Percentiles rank a stretch among this genome's conserved stretches.
These are phyloP conservation scores for Hippocampus comes DNA, from an alignment of 2,113 vertebrate species.

Conservation along the genomic window DNA sequence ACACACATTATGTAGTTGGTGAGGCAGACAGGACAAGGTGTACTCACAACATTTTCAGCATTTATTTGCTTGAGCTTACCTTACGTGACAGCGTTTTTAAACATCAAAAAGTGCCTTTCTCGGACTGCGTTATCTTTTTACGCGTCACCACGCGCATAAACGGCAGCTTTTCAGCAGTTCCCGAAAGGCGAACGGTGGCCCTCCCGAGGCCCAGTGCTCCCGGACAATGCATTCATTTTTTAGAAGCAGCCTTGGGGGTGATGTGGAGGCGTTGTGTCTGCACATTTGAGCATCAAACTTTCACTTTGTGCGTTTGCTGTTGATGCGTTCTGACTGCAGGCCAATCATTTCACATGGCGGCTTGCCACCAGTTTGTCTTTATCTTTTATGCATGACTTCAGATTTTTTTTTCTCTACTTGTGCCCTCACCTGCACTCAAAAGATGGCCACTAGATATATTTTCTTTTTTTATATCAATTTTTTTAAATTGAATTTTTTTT, in stretches of 20 bases:
- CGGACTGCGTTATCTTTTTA: background rate
- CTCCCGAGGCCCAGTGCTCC: slow-evolving; percentile 37
- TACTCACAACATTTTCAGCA: slow-evolving; percentile 1
- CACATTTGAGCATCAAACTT: background rate
- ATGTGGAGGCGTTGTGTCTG: background rate
- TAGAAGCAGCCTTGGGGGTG: slow-evolving; percentile 39
- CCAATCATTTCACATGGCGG: background rate
- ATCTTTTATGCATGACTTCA: background rate
- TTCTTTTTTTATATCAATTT: background rate
- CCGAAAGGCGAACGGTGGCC: slow-evolving; percentile 19
- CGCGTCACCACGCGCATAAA: background rate
- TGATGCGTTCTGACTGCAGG: background rate
- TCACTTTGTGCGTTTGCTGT: background rate
- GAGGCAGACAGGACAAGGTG: background rate
- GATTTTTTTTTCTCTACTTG: background rate
- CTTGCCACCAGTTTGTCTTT: background rate
- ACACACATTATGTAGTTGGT: slow-evolving; percentile 1
- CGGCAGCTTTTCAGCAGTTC: slow-evolving; percentile 16
- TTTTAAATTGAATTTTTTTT: background rate
- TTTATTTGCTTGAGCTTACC: background rate
- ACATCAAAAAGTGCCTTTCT: background rate
- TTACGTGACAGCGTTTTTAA: background rate
- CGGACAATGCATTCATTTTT: slow-evolving; percentile 62
- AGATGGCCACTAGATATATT: background rate
- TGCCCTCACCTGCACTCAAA: background rate